These are phyloP conservation scores for Schizotus pectinicornis DNA, from an alignment of 2,888 invertebrate genomes.

Conservation along the genomic window DNA sequence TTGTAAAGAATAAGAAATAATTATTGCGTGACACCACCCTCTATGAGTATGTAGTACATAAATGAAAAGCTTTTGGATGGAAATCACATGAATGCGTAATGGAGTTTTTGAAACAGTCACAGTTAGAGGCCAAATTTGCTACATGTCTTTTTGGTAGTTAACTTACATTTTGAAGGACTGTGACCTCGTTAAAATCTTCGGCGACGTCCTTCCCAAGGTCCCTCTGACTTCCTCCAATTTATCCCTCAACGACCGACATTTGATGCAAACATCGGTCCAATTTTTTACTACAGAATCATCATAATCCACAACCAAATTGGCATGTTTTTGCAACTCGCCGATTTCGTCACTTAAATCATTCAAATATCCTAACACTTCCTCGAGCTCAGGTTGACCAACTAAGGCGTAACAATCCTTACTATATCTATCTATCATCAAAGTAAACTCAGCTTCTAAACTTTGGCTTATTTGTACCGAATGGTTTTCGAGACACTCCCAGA, in stretches of 20 bases:
- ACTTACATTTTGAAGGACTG: slow-evolving; percentile 50
- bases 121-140: too few species aligned
- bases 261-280: slow-evolving; percentile 64
- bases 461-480: slow-evolving; percentile 59
- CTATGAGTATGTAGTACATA: too few species aligned
- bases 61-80: too few species aligned
- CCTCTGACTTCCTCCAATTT: slow-evolving; percentile 60
- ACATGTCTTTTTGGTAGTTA: too few species aligned
- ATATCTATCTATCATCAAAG: slow-evolving; percentile 70
- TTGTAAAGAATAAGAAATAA: too few species aligned
- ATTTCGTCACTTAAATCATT: slow-evolving; percentile 44
- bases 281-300: slow-evolving; percentile 49
- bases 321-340: slow-evolving; percentile 41
- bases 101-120: too few species aligned
- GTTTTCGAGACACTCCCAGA: slow-evolving; percentile 60
- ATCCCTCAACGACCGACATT: slow-evolving; percentile 64
- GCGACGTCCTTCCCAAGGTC: slow-evolving; percentile 29
- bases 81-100: too few species aligned
- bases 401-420: slow-evolving; percentile 68
- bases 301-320: slow-evolving; percentile 38
- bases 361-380: slow-evolving; percentile 42
- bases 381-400: slow-evolving; percentile 44
- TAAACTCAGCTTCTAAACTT: slow-evolving; percentile 70
- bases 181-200: slow-evolving; percentile 18
- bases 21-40: too few species aligned